Conservation (phyloP, 2,797 vertebrate species). For the Helostoma temminkii region DNA sequence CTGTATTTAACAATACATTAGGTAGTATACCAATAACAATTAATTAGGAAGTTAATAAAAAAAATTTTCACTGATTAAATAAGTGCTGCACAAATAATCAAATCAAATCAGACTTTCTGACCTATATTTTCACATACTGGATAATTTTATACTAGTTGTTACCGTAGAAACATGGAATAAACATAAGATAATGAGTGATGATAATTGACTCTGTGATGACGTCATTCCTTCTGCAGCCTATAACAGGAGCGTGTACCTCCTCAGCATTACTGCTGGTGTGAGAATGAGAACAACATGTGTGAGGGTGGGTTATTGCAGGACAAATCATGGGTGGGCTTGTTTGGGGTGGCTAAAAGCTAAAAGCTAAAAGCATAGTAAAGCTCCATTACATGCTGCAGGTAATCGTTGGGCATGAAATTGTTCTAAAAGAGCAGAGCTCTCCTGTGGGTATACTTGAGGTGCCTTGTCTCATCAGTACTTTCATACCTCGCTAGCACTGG, state of each 20-base stretch:
- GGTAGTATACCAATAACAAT: too few species aligned
- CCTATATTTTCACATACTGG: background rate
- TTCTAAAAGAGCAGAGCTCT: slow-evolving; percentile 47
- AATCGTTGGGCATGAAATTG: slow-evolving; percentile 48
- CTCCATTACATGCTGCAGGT: background rate
- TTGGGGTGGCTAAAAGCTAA: slow-evolving; percentile 24
- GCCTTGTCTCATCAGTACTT: slow-evolving; percentile 35
- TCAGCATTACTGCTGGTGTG: background rate
- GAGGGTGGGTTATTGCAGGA: background rate
- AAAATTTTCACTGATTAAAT: too few species aligned
- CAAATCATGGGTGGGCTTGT: slow-evolving; percentile 11
- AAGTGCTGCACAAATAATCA: too few species aligned
- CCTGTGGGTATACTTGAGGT: slow-evolving; percentile 40
- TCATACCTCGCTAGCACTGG: slow-evolving; percentile 16
- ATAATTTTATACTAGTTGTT: background rate
- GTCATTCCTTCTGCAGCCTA: slow-evolving; percentile 6
- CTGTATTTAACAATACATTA: too few species aligned
- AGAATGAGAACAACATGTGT: slow-evolving; percentile 25
- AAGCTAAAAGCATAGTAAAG: background rate
- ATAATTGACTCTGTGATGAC: background rate
- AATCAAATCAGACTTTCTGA: background rate
- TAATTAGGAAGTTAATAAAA: too few species aligned
- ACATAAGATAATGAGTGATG: background rate
- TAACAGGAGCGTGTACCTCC: background rate
- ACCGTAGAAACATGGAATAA: background rate